Evolutionary conservation across 2,113 vertebrate species (phyloP).

Genomic region (Alexandromys fortis): DNA sequence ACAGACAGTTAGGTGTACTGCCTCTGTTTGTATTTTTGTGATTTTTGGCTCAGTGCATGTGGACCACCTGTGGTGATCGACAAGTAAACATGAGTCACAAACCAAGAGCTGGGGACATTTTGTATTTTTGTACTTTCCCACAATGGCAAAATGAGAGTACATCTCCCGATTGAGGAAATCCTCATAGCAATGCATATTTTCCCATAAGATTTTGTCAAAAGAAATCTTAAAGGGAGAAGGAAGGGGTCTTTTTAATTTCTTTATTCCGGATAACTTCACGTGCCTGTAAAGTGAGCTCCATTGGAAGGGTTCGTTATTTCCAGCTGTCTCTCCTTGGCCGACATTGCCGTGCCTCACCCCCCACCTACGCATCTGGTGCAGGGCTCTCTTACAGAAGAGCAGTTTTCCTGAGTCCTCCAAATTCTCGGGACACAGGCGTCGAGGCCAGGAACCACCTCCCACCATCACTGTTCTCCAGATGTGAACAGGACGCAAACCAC

Average conservation of each 20-base stretch:
- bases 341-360: not conserved
- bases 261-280: not conserved
- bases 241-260: not conserved
- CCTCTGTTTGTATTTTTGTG: not conserved
- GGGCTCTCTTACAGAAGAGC: not conserved
- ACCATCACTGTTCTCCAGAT: not conserved
- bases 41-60: not conserved
- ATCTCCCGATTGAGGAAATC: not conserved
- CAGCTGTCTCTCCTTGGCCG: not conserved
- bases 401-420: not conserved
- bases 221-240: not conserved
- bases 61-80: not conserved
- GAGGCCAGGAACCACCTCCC: not conserved
- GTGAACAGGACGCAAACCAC: not conserved
- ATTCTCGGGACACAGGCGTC: not conserved
- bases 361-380: not conserved
- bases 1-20: not conserved
- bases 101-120: not conserved
- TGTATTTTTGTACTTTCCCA: constrained; percentile 8
- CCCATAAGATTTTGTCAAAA: constrained; percentile 7
- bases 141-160: not conserved
- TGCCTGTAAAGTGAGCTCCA: not conserved
- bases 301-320: not conserved
- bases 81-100: not conserved
- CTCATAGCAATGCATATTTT: not conserved